These are phyloP conservation scores for Tichodroma muraria DNA, from an alignment of 2,113 vertebrate genomes.

Conservation along the genomic window DNA sequence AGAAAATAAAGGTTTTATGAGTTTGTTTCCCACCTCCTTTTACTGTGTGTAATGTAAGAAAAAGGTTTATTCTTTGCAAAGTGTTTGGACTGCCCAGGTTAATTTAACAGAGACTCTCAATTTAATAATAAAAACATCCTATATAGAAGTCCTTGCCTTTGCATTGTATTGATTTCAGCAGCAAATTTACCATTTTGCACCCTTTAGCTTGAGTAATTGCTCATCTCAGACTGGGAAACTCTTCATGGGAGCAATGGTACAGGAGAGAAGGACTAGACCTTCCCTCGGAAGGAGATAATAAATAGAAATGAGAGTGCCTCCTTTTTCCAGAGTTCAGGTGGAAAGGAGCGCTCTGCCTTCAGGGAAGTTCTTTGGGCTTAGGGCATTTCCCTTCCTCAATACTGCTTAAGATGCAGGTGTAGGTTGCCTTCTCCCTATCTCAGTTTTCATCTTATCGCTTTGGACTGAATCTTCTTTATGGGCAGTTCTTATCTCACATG, in stretches of 20 bases:
- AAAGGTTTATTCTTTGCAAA: background rate
- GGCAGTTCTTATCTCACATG: background rate
- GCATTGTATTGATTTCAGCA: background rate
- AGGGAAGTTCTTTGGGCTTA: background rate
- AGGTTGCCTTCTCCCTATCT: background rate
- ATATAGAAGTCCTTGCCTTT: background rate
- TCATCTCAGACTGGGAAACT: background rate
- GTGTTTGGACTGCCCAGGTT: background rate
- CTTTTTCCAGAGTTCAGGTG: background rate
- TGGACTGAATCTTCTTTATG: background rate
- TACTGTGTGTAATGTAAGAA: background rate
- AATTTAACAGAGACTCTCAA: slow-evolving; percentile 52
- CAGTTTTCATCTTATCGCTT: background rate
- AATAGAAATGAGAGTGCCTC: background rate
- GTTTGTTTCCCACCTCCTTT: background rate
- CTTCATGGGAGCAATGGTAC: rapidly evolving
- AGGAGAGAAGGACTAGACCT: background rate
- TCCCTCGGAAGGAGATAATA: background rate
- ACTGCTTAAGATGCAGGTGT: background rate
- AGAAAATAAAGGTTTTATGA: background rate
- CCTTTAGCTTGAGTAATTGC: background rate
- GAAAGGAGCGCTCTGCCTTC: background rate
- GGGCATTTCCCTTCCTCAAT: background rate
- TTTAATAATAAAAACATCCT: slow-evolving; percentile 53
- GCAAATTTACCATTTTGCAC: background rate